Percentiles rank a stretch among this genome's conserved stretches.
Conservation (phyloP, 1,140 invertebrate species). For the Neodiprion lecontei region DNA sequence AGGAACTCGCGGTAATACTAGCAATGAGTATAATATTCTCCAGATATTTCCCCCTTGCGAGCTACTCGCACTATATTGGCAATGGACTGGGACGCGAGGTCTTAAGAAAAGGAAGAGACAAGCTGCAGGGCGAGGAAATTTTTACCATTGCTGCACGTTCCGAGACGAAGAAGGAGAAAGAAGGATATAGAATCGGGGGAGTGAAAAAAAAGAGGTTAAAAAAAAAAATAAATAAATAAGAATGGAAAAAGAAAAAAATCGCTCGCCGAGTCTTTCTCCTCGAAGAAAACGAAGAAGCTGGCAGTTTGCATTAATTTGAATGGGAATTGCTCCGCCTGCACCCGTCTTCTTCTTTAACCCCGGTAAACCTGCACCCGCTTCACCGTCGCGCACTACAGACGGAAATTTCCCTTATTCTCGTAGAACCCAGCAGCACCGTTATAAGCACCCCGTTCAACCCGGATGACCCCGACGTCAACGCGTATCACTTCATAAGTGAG, state of each 20-base stretch:
- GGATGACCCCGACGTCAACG: too few relatives aligned
- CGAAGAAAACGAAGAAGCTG: constrained; percentile 22
- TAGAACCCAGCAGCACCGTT: background rate
- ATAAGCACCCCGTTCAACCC: background rate
- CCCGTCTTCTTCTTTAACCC: background rate
- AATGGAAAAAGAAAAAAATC: constrained; percentile 31
- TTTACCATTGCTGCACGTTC: too few relatives aligned
- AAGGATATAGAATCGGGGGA: constrained; percentile 20
- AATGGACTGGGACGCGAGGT: too few relatives aligned
- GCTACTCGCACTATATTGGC: too few relatives aligned
- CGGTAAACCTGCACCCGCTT: constrained; percentile 6
- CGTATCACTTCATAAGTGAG: too few relatives aligned
- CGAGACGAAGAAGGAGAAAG: constrained; percentile 25
- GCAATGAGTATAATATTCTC: too few relatives aligned
- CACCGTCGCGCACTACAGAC: background rate
- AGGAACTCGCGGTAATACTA: too few relatives aligned
- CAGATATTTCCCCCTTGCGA: too few relatives aligned
- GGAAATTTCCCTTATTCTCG: background rate
- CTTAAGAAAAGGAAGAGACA: too few relatives aligned
- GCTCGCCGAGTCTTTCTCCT: constrained; percentile 37
- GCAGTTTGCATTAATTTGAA: constrained; percentile 51
- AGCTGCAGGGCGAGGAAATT: too few relatives aligned
- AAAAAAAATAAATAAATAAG: constrained; percentile 7
- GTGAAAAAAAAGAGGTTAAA: constrained; percentile 10
- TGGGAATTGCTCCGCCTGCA: constrained; percentile 39